Base-by-base conservation (phyloP, 2,797 vertebrate species). In the Gambelia wislizenii region DNA sequence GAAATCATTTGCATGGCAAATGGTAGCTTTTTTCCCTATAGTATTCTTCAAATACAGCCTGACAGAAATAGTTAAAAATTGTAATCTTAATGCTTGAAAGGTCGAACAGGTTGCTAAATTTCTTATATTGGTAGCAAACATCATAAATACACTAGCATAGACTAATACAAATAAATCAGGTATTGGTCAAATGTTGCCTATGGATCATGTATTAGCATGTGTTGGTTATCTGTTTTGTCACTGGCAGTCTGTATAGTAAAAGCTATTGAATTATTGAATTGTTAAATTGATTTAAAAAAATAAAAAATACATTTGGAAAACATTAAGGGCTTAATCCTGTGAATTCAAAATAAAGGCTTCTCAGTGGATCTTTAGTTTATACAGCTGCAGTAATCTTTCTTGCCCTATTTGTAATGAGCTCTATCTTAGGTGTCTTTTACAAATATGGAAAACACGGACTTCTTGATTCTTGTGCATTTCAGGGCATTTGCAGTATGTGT, bases 331-430 rank as follows among this genome's bases (percentile, higher is more conserved):
- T n/a, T 70, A 89, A 91, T 30, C 44, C 69, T 84, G 64, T 14
- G 81, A 85, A 67, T 83, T 91, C 81, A 44, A 94, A 89, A 91
- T 90, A 90, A 93, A 95, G 93, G 91, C 85, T 87, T 91, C 89
- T 93, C 80, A 87, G 91, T 93, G 49, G 36, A 49, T 89, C 79
- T 91, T 56, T 0, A 0, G 39, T 61, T n/a, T 7, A 33, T 22
- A 0, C 20, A 78, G 80, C 87, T 69, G 89, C 0, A 0, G 76
- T 69, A 87, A 89, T 67, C 80, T 85, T 84, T 84, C 0, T 36
- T 85, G 85, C 87, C 1, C 79, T 61, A 5, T 33, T 67, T 67
- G 27, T 59, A 59, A 22, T 33, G 27, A 39, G 0, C 27, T 20
- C 25, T 25, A 1, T 13, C 89, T 82, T 77, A 82, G 33, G 6